Conservation (phyloP, 2,888 invertebrate genomes). For the Sicus ferrugineus region DNA sequence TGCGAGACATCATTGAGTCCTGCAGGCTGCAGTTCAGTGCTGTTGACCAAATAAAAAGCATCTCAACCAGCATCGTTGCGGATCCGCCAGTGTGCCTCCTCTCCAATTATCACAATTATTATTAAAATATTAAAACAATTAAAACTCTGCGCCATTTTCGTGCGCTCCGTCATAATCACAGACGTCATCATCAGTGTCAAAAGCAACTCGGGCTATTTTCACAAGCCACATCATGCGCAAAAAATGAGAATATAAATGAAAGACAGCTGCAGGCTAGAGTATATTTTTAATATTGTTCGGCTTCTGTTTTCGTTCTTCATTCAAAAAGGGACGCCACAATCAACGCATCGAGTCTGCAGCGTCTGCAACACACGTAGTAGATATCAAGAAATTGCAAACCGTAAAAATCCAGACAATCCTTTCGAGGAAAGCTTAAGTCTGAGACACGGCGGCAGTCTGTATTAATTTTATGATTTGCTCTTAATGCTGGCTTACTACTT, state of each 20-base stretch:
- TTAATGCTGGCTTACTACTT: too few relatives aligned
- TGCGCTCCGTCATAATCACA: neutral
- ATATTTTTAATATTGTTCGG: neutral
- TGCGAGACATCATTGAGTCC: too few relatives aligned
- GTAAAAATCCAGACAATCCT: too few relatives aligned
- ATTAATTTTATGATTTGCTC: conserved; percentile 23
- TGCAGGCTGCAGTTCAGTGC: neutral
- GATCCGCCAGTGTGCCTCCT: neutral
- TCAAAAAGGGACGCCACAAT: neutral
- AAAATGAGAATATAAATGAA: conserved; percentile 2
- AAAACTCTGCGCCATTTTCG: conserved; percentile 3
- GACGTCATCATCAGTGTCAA: conserved; percentile 16
- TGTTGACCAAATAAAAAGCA: neutral
- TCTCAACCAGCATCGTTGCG: neutral
- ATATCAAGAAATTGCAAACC: neutral
- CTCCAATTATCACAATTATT: conserved; percentile 19
- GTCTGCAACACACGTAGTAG: neutral
- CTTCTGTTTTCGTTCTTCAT: neutral
- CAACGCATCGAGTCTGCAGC: neutral
- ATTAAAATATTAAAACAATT: conserved; percentile 9
- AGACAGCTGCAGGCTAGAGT: neutral
- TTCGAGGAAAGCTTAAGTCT: too few relatives aligned
- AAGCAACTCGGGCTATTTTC: conserved; percentile 1
- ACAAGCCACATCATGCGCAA: neutral
- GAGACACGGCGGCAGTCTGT: too few relatives aligned